Evolutionary conservation across 2,888 invertebrate genomes (phyloP).

Genomic region (Neoascia interrupta): DNA sequence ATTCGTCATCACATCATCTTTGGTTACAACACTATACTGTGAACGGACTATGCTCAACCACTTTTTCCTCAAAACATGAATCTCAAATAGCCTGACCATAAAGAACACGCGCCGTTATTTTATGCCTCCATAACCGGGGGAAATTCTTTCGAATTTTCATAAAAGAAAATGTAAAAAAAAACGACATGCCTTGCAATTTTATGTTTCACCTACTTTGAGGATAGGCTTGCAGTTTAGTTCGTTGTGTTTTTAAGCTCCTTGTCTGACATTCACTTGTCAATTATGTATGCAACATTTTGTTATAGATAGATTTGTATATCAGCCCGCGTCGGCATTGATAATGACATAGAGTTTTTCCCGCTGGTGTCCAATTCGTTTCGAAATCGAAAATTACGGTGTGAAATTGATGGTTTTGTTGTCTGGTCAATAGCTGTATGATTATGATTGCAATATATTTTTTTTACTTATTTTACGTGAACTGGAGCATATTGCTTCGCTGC

Average conservation of each 20-base stretch:
- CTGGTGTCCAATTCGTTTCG: slow-evolving; percentile 20
- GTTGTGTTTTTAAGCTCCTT: neutral
- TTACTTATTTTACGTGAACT: slow-evolving; percentile 30
- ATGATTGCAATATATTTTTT: neutral
- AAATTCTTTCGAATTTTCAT: slow-evolving; percentile 1
- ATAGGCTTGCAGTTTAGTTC: neutral
- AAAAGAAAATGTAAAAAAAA: slow-evolving; percentile 8
- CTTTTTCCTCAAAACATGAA: slow-evolving; percentile 35
- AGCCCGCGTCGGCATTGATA: slow-evolving; percentile 39
- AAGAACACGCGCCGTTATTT: slow-evolving; percentile 41
- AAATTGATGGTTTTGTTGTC: too few species aligned
- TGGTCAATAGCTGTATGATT: neutral
- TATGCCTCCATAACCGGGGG: neutral
- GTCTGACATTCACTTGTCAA: slow-evolving; percentile 32
- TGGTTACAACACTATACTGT: slow-evolving; percentile 9
- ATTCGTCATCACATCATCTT: slow-evolving; percentile 13
- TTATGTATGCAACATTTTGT: too few species aligned
- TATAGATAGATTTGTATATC: neutral
- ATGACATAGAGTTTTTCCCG: slow-evolving; percentile 30
- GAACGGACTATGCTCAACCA: slow-evolving; percentile 31
- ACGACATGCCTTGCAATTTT: slow-evolving; percentile 5
- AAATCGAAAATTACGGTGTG: slow-evolving; percentile 48
- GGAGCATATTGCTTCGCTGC: too few species aligned
- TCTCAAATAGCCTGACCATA: slow-evolving; percentile 25
- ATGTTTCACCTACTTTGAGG: slow-evolving; percentile 16